phyloP scores from a whole-genome alignment of 2,797 vertebrate species.

The Naso thynnoides region DNA sequence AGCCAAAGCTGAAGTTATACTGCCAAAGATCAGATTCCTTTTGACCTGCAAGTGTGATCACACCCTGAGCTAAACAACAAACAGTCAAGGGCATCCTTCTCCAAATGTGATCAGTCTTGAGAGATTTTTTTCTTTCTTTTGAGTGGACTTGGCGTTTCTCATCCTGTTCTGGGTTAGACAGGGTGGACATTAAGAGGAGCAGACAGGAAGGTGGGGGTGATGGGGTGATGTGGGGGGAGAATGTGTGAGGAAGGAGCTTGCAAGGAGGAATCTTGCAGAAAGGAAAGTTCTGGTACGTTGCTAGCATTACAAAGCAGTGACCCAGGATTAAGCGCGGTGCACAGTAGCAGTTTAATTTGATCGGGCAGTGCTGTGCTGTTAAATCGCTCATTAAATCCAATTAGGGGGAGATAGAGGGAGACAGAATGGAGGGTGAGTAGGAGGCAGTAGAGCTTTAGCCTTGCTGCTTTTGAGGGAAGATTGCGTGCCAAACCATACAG shows the following conservation, averaged over 20 bases:
- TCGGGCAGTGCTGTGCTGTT: constrained; percentile 80
- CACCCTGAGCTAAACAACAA: constrained; percentile 40
- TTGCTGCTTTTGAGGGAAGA: constrained; percentile 26
- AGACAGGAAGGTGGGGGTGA: constrained; percentile 13
- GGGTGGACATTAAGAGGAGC: constrained; percentile 25
- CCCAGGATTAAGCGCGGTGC: constrained; percentile 71
- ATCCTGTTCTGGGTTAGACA: constrained; percentile 25
- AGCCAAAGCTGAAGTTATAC: constrained; percentile 4
- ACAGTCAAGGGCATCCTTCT: constrained; percentile 22
- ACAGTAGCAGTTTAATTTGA: constrained; percentile 85
- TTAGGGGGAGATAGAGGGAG: constrained; percentile 70
- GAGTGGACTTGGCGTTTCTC: neutral
- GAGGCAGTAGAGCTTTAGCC: constrained; percentile 3
- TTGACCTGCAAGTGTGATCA: constrained; percentile 52
- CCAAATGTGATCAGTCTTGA: constrained; percentile 23
- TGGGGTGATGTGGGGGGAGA: constrained; percentile 17
- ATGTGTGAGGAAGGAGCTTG: constrained; percentile 42
- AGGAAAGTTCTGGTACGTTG: constrained; percentile 38
- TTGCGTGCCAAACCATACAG: constrained; percentile 59
- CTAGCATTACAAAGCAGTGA: constrained; percentile 72
- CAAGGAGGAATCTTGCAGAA: constrained; percentile 18
- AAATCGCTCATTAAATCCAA: constrained; percentile 89
- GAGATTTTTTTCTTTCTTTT: constrained; percentile 27
- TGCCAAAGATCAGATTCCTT: constrained; percentile 14
- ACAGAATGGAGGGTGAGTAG: constrained; percentile 30